Conservation (phyloP, 2,797 vertebrate genomes). For the Galago senegalensis region DNA sequence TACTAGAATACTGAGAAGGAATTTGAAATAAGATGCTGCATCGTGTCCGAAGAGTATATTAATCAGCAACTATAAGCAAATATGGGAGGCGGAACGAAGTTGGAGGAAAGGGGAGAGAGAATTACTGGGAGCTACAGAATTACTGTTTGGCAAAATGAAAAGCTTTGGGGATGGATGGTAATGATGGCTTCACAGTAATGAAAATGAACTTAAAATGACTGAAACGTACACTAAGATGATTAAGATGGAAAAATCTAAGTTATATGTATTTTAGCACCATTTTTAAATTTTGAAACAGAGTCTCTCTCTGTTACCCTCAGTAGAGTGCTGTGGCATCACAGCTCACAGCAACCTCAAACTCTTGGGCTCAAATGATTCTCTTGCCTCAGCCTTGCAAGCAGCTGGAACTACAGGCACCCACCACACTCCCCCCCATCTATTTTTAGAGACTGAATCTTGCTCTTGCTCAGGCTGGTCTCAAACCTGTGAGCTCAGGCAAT, state of each 20-base stretch:
- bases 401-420: too few relatives aligned
- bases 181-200: not conserved
- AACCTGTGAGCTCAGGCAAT: too few relatives aligned
- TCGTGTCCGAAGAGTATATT: not conserved
- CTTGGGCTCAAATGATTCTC: too few relatives aligned
- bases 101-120: not conserved
- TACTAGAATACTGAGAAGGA: not conserved
- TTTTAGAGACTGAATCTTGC: too few relatives aligned
- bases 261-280: not conserved
- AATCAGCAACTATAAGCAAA: not conserved
- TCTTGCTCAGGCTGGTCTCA: too few relatives aligned
- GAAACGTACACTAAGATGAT: not conserved
- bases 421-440: too few relatives aligned
- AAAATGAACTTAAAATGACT: not conserved
- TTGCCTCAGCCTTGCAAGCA: too few relatives aligned
- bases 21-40: not conserved
- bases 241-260: not conserved
- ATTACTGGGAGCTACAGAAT: not conserved
- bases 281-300: not conserved
- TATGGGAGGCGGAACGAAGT: not conserved
- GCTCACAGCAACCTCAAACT: too few relatives aligned
- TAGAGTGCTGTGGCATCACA: too few relatives aligned
- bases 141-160: not conserved
- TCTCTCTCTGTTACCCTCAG: too few relatives aligned
- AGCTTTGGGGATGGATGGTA: not conserved